Percentiles rank a stretch among this genome's conserved stretches.
These are phyloP conservation scores for Microcebus ravelobensis DNA, from an alignment of 2,113 vertebrate genomes.

Conservation along the genomic window DNA sequence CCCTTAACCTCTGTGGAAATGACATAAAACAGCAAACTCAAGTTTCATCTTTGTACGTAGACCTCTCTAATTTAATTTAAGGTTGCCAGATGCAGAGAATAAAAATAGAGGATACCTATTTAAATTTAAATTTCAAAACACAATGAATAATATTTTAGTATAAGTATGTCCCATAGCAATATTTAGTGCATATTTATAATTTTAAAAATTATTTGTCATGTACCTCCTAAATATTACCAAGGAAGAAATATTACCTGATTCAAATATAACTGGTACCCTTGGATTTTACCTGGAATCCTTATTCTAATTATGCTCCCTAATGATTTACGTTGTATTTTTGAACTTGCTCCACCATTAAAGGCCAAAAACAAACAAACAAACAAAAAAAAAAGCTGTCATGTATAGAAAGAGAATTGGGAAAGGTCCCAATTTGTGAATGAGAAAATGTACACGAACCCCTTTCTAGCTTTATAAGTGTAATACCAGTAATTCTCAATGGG, in stretches of 20 bases:
- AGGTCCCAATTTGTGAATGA: background rate
- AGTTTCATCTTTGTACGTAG: background rate
- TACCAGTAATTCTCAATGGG: background rate
- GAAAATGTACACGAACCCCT: background rate
- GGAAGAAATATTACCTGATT: background rate
- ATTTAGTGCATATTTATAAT: background rate
- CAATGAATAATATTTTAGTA: background rate
- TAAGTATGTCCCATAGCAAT: background rate
- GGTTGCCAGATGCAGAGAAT: background rate
- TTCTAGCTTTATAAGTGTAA: background rate
- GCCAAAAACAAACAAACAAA: background rate
- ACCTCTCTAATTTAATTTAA: slow-evolving; percentile 5
- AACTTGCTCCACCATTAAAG: background rate
- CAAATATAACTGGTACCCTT: background rate
- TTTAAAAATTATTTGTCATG: background rate
- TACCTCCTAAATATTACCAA: too few species aligned
- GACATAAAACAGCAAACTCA: background rate
- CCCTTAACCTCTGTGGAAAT: background rate
- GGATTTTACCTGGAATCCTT: background rate
- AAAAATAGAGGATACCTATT: background rate
- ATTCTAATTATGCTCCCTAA: background rate
- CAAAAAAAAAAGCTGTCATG: background rate
- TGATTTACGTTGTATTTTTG: background rate
- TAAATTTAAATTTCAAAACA: slow-evolving; percentile 26
- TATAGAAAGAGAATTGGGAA: background rate